A percentile compares a stretch with the other conserved stretches of the same genome.
These are phyloP conservation scores for Lagocephalus sceleratus DNA, from an alignment of 2,797 vertebrate species.

Conservation along the genomic window DNA sequence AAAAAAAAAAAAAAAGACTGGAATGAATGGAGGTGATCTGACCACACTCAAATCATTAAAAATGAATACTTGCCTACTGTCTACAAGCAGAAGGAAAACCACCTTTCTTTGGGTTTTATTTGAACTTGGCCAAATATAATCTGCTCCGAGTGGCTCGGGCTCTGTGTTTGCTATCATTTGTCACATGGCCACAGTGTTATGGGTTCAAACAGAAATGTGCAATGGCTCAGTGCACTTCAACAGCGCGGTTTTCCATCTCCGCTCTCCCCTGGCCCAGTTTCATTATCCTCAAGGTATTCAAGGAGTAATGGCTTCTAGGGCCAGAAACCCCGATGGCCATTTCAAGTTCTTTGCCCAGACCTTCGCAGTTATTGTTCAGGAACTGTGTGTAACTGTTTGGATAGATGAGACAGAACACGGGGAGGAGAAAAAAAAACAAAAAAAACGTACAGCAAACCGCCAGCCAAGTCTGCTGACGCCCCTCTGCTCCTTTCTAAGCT, in stretches of 20 bases:
- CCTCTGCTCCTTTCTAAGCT: not conserved
- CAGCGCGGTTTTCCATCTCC: constrained; percentile 61
- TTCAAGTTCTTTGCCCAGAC: constrained; percentile 55
- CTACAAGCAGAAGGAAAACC: too few species aligned
- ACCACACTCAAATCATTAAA: too few species aligned
- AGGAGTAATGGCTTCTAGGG: constrained; percentile 63
- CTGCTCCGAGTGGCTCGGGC: constrained; percentile 46
- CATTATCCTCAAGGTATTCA: constrained; percentile 74
- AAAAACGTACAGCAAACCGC: constrained; percentile 5
- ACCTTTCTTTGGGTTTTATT: constrained; percentile 21
- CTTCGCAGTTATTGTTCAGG: constrained; percentile 52
- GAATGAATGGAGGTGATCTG: too few species aligned
- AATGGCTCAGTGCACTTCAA: constrained; percentile 68
- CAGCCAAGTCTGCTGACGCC: constrained; percentile 13
- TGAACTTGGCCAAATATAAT: constrained; percentile 48
- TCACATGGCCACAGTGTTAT: constrained; percentile 70
- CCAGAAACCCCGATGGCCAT: constrained; percentile 57
- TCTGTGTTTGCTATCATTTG: constrained; percentile 68
- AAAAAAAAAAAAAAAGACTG: too few species aligned
- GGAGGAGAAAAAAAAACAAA: not conserved
- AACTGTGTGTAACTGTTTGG: constrained; percentile 26
- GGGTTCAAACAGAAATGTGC: constrained; percentile 73
- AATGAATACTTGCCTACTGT: too few species aligned
- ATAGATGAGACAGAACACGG: constrained; percentile 8
- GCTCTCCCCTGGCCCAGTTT: constrained; percentile 55